These are phyloP conservation scores for Coptodon rendalli DNA, from an alignment of 2,113 vertebrate species.

Conservation along the genomic window DNA sequence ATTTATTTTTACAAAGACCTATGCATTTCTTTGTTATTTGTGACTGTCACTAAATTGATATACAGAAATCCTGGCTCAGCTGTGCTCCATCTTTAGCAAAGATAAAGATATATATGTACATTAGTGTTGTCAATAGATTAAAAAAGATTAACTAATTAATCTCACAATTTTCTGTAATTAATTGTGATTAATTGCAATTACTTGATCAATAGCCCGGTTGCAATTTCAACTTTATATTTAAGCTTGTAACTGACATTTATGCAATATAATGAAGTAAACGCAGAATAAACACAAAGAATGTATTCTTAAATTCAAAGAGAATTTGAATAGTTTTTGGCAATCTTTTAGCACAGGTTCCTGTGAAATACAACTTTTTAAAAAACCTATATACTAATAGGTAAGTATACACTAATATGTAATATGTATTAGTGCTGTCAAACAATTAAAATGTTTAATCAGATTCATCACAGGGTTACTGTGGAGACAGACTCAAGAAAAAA, in stretches of 20 bases:
- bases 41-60: neutral
- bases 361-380: neutral
- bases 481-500: neutral
- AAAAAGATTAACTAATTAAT: neutral
- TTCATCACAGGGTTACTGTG: neutral
- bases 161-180: neutral
- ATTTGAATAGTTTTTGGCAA: neutral
- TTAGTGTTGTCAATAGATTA: neutral
- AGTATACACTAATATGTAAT: no score
- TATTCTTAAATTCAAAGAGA: neutral
- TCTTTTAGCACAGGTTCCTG: neutral
- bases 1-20: neutral
- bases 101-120: neutral
- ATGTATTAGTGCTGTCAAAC: no score
- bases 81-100: neutral
- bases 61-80: neutral
- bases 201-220: neutral
- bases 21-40: neutral
- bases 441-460: neutral
- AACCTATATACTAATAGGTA: neutral
- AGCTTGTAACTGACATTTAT: neutral
- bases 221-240: neutral
- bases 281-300: neutral
- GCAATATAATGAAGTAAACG: neutral
- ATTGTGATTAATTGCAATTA: neutral